phyloP scores from a whole-genome alignment of 2,888 invertebrate species.

The Ochropacha duplaris region DNA sequence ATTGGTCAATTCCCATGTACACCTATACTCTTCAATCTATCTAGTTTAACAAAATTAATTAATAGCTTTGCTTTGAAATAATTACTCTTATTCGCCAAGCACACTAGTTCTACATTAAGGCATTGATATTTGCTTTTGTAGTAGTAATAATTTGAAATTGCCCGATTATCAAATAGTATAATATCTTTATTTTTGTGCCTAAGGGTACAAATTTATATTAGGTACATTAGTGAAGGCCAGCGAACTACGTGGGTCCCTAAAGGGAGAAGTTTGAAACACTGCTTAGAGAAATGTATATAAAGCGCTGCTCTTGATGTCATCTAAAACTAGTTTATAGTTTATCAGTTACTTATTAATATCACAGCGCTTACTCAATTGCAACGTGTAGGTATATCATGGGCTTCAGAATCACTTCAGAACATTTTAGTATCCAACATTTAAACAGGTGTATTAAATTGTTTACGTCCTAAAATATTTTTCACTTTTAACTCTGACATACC shows the following conservation, averaged over 20 bases:
- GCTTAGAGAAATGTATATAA: too few relatives aligned
- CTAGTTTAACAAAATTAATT: slow-evolving; percentile 49
- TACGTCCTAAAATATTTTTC: background rate
- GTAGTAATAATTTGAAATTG: slow-evolving; percentile 47
- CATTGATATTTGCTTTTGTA: slow-evolving; percentile 60
- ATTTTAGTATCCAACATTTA: background rate
- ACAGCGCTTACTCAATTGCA: background rate
- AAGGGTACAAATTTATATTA: background rate
- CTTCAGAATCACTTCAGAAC: background rate
- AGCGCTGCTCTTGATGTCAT: too few relatives aligned
- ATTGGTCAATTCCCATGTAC: slow-evolving; percentile 74
- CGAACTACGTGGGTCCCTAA: too few relatives aligned
- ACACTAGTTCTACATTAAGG: slow-evolving; percentile 49
- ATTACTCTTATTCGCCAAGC: slow-evolving; percentile 48
- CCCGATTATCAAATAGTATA: slow-evolving; percentile 16
- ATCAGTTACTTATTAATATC: background rate
- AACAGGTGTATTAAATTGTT: background rate
- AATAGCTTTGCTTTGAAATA: slow-evolving; percentile 60
- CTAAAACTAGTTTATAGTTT: too few relatives aligned
- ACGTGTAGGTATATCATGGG: background rate
- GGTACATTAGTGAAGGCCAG: background rate
- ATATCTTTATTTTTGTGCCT: background rate
- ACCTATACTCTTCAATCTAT: slow-evolving; percentile 54
- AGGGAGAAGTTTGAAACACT: too few relatives aligned
- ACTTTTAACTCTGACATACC: background rate